Evolutionary conservation across 2,888 invertebrate genomes (phyloP).

Genomic region (Papilio gigon): DNA sequence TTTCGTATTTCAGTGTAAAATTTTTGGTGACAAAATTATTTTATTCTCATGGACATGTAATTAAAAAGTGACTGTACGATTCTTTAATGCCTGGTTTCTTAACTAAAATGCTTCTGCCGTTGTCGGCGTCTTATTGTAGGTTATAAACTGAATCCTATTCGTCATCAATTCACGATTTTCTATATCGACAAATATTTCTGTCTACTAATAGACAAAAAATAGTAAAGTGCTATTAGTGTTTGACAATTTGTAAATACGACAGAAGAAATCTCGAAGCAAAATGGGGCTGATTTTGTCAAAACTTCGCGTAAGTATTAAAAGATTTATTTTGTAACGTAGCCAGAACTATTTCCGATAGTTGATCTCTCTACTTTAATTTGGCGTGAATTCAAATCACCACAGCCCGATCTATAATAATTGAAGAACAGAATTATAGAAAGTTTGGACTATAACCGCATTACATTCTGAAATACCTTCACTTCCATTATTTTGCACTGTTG

Average conservation of each 20-base stretch:
- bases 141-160: constrained; percentile 60
- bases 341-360: constrained; percentile 73
- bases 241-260: constrained; percentile 45
- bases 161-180: constrained; percentile 64
- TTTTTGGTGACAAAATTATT: constrained; percentile 45
- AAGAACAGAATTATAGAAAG: constrained; percentile 28
- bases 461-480: constrained; percentile 38
- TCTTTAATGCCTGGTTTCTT: constrained; percentile 46
- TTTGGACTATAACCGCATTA: constrained; percentile 6
- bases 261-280: constrained; percentile 51
- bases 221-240: constrained; percentile 56
- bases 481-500: background rate
- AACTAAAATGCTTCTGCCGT: constrained; percentile 49
- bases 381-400: constrained; percentile 71
- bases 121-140: constrained; percentile 64
- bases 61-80: constrained; percentile 40
- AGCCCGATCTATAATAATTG: constrained; percentile 60
- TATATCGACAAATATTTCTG: constrained; percentile 73
- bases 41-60: constrained; percentile 40
- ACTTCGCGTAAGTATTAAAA: constrained; percentile 84
- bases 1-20: constrained; percentile 45
- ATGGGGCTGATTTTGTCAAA: constrained; percentile 87
- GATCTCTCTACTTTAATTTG: constrained; percentile 59
- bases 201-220: constrained; percentile 57
- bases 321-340: constrained; percentile 64